A percentile compares a stretch with the other conserved stretches of the same genome.
Conservation (phyloP, 2,113 vertebrate genomes). For the Charadrius vociferus region DNA sequence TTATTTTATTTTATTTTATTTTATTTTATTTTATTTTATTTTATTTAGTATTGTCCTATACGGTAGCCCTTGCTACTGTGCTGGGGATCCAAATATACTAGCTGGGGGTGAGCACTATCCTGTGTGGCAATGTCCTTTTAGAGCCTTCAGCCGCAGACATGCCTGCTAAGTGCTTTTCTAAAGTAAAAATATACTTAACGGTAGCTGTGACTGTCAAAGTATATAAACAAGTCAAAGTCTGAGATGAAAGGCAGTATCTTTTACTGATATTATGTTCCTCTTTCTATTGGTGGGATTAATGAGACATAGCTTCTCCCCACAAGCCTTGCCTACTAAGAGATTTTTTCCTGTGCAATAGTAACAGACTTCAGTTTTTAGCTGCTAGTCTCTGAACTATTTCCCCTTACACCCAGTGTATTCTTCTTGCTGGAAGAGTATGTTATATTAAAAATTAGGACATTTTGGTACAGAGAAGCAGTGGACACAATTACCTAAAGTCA, state of each 20-base stretch:
- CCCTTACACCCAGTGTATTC: not conserved
- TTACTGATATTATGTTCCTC: not conserved
- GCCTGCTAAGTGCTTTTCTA: not conserved
- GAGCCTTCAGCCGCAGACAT: not conserved
- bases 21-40: not conserved
- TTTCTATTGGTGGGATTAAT: not conserved
- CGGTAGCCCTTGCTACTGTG: not conserved
- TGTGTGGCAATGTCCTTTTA: not conserved
- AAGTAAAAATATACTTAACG: not conserved
- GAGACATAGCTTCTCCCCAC: not conserved
- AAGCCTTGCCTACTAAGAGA: not conserved
- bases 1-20: not conserved
- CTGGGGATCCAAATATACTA: not conserved
- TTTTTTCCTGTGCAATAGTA: not conserved
- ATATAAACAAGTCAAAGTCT: not conserved
- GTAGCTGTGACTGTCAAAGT: not conserved
- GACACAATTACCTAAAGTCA: not conserved
- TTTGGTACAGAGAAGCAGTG: not conserved
- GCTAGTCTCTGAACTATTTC: not conserved
- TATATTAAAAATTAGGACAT: not conserved
- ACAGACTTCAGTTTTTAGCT: not conserved
- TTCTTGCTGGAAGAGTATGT: not conserved
- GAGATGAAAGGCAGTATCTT: not conserved
- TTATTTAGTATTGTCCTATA: not conserved
- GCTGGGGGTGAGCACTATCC: rapidly evolving